phyloP scores from a whole-genome alignment of 35 echinoderm and acorn worm genomes.

The Acanthaster planci region DNA sequence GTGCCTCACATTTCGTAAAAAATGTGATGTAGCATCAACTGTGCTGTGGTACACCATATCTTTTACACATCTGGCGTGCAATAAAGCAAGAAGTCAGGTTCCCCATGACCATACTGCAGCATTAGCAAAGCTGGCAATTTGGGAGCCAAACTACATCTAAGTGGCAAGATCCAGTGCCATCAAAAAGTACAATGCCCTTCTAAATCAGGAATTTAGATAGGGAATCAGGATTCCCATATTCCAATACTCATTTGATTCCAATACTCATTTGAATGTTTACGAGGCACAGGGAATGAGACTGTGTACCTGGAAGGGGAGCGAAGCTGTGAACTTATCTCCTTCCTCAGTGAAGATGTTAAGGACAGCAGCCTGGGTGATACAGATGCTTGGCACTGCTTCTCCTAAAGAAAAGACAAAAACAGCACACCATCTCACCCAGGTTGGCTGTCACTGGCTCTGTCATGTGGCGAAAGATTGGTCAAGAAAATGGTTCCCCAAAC shows the following conservation, averaged over 20 bases:
- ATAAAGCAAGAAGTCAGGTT: too few species aligned
- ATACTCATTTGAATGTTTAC: neutral
- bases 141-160: neutral
- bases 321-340: slow-evolving; percentile 38
- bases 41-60: too few species aligned
- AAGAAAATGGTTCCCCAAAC: neutral
- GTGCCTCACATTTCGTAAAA: too few species aligned
- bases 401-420: neutral
- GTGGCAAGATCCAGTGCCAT: neutral
- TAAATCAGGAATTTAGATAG: neutral
- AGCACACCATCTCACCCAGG: neutral
- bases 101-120: neutral
- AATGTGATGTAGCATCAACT: too few species aligned
- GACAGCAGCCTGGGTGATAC: neutral
- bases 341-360: neutral
- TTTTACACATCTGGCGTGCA: too few species aligned
- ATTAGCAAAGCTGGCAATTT: neutral
- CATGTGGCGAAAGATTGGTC: neutral
- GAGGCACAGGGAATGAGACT: neutral
- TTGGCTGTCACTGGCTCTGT: neutral
- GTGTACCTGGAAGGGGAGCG: slow-evolving; percentile 26
- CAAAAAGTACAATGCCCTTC: neutral
- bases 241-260: neutral
- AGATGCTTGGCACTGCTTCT: slow-evolving; percentile 36
- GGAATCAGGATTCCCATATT: neutral